These are phyloP conservation scores for Caranx melampygus DNA, from an alignment of 2,113 vertebrate genomes.

Conservation along the genomic window DNA sequence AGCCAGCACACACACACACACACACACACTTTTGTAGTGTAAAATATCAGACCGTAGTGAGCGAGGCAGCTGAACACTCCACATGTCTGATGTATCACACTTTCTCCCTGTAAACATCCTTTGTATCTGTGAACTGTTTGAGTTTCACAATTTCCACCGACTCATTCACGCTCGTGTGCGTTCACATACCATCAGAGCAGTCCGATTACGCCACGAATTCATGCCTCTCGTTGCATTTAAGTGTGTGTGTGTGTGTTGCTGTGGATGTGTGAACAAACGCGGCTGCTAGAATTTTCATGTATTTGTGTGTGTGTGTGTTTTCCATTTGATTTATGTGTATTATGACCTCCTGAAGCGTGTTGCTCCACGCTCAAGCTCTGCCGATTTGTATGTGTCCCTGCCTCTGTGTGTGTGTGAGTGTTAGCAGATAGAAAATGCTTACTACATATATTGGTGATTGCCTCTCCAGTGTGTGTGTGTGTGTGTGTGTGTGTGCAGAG, in stretches of 20 bases:
- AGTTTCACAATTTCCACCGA: background rate
- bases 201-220: background rate
- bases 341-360: slow-evolving; percentile 1
- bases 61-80: slow-evolving; percentile 14
- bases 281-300: background rate
- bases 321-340: slow-evolving; percentile 26
- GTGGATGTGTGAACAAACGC: slow-evolving; percentile 9
- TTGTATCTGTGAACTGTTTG: background rate
- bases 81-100: slow-evolving; percentile 24
- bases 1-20: slow-evolving; percentile 38
- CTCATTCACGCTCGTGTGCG: background rate
- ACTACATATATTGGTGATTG: slow-evolving; percentile 41
- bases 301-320: background rate
- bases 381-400: background rate
- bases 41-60: slow-evolving; percentile 36
- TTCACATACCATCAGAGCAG: background rate
- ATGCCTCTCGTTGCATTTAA: slow-evolving; percentile 5
- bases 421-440: slow-evolving; percentile 30
- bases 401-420: slow-evolving; percentile 7
- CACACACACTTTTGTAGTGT: slow-evolving; percentile 46
- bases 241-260: too few species aligned
- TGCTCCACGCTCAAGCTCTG: background rate
- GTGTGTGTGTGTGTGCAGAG: background rate
- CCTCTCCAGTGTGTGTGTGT: background rate
- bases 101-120: background rate